Base-by-base conservation (phyloP, 1,140 invertebrate genomes). In the Tribolium castaneum region DNA sequence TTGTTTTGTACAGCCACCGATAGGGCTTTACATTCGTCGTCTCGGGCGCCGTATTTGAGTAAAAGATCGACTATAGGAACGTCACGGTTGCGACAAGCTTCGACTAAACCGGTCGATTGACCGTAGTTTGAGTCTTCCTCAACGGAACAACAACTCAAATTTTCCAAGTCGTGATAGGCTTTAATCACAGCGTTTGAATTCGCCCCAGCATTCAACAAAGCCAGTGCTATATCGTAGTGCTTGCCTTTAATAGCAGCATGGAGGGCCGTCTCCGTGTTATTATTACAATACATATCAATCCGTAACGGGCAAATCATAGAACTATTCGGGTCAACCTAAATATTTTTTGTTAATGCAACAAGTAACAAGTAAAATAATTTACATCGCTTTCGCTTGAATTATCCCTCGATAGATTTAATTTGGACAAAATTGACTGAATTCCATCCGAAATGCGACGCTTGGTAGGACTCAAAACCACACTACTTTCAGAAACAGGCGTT, bases 401-500 rank as follows among this genome's bases (percentile, higher is more conserved):
- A 72, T 86, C 87, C 75, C 87, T 84, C 50, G 83, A 83, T 84
- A 91, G 91, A 85, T 92, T 95, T 45, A 97, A 87, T 82, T 93
- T 93, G 4, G 93, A 95, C 90, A 97, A 95, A 30, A 97, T 92
- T 50, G 93, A 93, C 81, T 96, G 95, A 79, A 97, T 97, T 1
- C 95, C 95, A 82, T 94, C 93, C 0, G 95, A 96, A 77, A 97
- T 94, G 71, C 94, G 90, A 78, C 91, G 90, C 13, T 93, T 91
- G 0, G 93, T 94, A 0, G 93, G 90, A 82, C 90, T 91, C 1
- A 89, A 76, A 30, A 87, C 82, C n/a, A 86, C 77, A 70, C 85
- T 81, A 6, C 75, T 82, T 49, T 87, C 86, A 51, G 84, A 84
- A 80, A 81, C 85, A 6, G 87, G 85, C 22, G 85, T 87, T 19